phyloP scores from a whole-genome alignment of 1,140 invertebrate genomes.

The Gonatopus flavifemur region DNA sequence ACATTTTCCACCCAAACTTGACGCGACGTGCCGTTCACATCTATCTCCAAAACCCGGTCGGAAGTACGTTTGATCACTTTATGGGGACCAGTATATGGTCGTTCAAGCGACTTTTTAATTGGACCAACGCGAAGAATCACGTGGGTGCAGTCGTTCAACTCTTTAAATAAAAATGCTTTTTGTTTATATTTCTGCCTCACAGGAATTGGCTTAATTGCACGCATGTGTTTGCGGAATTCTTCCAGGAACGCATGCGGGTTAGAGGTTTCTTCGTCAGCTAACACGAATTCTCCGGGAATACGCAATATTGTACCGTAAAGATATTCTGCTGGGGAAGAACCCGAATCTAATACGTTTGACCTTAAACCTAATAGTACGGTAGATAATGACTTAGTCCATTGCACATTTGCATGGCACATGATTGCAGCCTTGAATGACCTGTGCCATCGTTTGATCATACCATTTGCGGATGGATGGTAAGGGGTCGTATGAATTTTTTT shows the following conservation, averaged over 20 bases:
- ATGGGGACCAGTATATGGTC: not conserved
- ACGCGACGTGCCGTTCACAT: not conserved
- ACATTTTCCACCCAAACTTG: not conserved
- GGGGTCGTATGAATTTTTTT: too few species aligned
- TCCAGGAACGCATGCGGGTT: constrained; percentile 7
- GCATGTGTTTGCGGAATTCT: constrained; percentile 14
- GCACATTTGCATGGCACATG: not conserved
- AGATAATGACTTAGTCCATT: constrained; percentile 19
- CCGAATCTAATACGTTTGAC: not conserved
- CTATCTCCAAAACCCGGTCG: not conserved
- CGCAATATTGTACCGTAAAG: constrained; percentile 28
- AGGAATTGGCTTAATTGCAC: constrained; percentile 7
- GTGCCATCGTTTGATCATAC: too few species aligned
- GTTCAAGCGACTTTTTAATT: not conserved
- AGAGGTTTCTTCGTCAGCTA: not conserved
- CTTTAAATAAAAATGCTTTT: not conserved
- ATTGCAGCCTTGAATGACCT: too few species aligned
- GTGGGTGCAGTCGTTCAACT: not conserved
- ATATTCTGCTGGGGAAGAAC: constrained; percentile 18
- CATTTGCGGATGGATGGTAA: too few species aligned
- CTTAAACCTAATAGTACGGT: not conserved
- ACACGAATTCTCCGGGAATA: constrained; percentile 43
- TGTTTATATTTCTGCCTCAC: not conserved
- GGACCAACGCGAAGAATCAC: not conserved
- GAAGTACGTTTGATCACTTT: not conserved